These are phyloP conservation scores for Podocnemis expansa DNA, from an alignment of 2,113 vertebrate species.

Conservation along the genomic window DNA sequence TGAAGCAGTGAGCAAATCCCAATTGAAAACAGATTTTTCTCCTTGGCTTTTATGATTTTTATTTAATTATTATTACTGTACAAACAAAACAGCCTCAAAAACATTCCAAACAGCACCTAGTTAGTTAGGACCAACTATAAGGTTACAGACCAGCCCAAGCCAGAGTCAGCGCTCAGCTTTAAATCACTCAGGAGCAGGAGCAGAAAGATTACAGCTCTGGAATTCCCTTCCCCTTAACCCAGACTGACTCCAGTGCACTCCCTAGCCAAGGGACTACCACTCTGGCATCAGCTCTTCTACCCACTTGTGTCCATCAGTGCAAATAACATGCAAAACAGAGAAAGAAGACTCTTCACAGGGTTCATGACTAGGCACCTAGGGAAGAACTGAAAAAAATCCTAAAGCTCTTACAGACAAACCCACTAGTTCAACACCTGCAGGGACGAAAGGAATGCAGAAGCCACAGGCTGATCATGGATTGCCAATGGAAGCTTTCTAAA, in stretches of 20 bases:
- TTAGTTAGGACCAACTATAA: background rate
- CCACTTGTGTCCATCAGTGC: background rate
- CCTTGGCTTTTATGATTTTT: no score
- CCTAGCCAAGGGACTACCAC: background rate
- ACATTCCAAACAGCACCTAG: background rate
- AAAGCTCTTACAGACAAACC: background rate
- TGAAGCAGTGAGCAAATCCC: no score
- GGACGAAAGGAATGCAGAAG: background rate
- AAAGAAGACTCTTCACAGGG: background rate
- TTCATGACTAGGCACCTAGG: background rate
- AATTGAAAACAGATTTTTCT: no score
- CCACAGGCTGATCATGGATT: background rate
- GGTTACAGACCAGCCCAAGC: background rate
- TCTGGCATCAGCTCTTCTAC: background rate
- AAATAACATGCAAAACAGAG: background rate
- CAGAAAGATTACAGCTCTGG: background rate
- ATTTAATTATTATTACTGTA: no score
- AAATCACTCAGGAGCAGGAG: background rate
- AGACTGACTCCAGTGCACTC: background rate
- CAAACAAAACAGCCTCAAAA: background rate
- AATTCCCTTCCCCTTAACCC: background rate
- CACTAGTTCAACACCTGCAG: background rate
- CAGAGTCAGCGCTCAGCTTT: background rate
- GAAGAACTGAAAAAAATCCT: background rate
- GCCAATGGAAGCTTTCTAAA: rapidly evolving